phyloP scores from a whole-genome alignment of 2,797 vertebrate genomes.

The Halcyon badia region DNA sequence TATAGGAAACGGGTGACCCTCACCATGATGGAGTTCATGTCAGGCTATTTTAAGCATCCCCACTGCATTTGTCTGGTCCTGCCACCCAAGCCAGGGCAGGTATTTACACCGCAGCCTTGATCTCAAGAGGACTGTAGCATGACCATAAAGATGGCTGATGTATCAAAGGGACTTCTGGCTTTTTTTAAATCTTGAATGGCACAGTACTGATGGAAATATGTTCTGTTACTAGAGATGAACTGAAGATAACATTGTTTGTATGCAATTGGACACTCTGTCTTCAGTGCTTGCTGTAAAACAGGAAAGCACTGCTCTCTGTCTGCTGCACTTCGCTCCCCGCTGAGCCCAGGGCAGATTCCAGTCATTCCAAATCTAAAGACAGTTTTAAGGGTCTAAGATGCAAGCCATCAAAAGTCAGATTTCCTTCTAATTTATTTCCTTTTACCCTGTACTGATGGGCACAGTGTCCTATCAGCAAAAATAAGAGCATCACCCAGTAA shows the following conservation, averaged over 20 bases:
- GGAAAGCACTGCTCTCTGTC: constrained; percentile 9
- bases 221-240: constrained; percentile 4
- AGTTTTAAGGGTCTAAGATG: constrained; percentile 33
- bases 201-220: not conserved
- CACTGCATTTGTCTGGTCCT: not conserved
- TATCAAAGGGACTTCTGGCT: constrained; percentile 18
- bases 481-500: constrained; percentile 44
- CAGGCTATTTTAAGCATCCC: not conserved
- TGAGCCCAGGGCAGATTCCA: constrained; percentile 57
- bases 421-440: constrained; percentile 49
- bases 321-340: not conserved
- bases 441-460: constrained; percentile 3
- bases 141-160: not conserved
- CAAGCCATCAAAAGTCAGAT: constrained; percentile 45
- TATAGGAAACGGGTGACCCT: not conserved
- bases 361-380: constrained; percentile 47
- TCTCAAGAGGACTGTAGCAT: not conserved
- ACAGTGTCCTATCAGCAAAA: constrained; percentile 24
- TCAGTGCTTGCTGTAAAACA: not conserved
- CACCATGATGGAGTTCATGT: not conserved
- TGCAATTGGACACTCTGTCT: constrained; percentile 20
- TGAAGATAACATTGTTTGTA: constrained; percentile 17
- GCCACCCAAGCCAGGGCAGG: not conserved
- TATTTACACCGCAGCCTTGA: not conserved
- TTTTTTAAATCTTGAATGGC: not conserved